These are phyloP conservation scores for Solenodon paradoxus DNA, from an alignment of 2,113 vertebrate species.

Conservation along the genomic window DNA sequence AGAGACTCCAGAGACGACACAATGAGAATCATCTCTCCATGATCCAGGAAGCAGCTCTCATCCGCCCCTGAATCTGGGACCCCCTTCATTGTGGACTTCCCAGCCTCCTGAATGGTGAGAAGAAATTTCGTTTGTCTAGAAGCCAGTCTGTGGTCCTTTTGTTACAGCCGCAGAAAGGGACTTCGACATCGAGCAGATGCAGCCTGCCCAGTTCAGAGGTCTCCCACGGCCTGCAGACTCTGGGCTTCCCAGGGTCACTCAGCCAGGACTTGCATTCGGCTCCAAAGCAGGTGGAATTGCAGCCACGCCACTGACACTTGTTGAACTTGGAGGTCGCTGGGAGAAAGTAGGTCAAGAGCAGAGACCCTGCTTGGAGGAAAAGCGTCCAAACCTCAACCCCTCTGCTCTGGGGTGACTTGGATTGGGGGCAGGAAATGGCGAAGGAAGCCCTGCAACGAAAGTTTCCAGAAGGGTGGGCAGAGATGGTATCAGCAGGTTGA, in stretches of 20 bases:
- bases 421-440: neutral
- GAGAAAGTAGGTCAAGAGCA: neutral
- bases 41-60: no score
- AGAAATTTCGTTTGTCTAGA: neutral
- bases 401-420: neutral
- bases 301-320: no score
- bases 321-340: neutral
- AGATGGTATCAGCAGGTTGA: neutral
- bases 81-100: no score
- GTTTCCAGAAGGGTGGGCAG: neutral
- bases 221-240: neutral
- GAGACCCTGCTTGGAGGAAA: neutral
- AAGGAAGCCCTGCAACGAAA: neutral
- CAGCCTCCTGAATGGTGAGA: neutral
- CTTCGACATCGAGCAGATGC: neutral
- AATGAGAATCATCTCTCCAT: no score
- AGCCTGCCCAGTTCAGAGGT: neutral
- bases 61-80: no score
- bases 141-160: neutral
- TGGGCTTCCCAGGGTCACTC: neutral
- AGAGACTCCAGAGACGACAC: neutral
- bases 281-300: neutral
- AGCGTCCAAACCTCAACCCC: neutral
- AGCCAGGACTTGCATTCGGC: neutral
- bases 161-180: neutral